Conservation (phyloP, 2,888 invertebrate genomes). For the Reticulitermes lucifugus region DNA sequence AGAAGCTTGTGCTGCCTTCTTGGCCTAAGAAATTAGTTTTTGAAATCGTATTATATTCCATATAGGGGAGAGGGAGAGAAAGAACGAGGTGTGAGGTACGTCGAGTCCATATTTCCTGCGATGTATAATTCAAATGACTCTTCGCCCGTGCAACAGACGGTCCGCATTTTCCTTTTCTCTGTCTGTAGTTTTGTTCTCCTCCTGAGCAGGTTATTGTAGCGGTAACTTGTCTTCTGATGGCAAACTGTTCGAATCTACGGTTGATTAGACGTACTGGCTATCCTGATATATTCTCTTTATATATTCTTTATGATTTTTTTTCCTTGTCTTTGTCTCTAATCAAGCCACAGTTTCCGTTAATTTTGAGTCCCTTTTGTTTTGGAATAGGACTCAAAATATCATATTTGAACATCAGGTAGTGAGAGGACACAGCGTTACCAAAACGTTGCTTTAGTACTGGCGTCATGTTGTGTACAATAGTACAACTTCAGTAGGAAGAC, state of each 20-base stretch:
- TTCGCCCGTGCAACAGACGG: neutral
- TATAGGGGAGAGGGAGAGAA: neutral
- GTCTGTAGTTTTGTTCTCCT: too few species aligned
- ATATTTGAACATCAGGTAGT: too few species aligned
- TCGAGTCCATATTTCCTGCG: constrained; percentile 46
- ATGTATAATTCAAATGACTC: too few species aligned
- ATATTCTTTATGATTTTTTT: neutral
- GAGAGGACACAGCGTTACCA: too few species aligned
- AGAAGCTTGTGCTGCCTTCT: neutral
- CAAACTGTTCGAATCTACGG: too few species aligned
- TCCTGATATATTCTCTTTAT: too few species aligned
- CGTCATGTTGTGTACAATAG: too few species aligned
- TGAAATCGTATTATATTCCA: constrained; percentile 45
- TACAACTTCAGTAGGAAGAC: too few species aligned
- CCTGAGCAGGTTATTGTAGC: too few species aligned
- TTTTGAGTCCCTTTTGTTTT: neutral
- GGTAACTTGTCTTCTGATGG: neutral
- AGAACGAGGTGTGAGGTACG: constrained; percentile 38
- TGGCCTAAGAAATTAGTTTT: constrained; percentile 42
- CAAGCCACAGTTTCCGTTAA: neutral
- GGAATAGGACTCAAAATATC: too few species aligned
- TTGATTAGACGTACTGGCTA: too few species aligned
- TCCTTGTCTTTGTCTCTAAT: neutral
- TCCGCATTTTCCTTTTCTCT: neutral
- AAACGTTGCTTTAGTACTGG: too few species aligned